Evolutionary conservation across 2,888 invertebrate species (phyloP).

Genomic region (Platynereis dumerilii): DNA sequence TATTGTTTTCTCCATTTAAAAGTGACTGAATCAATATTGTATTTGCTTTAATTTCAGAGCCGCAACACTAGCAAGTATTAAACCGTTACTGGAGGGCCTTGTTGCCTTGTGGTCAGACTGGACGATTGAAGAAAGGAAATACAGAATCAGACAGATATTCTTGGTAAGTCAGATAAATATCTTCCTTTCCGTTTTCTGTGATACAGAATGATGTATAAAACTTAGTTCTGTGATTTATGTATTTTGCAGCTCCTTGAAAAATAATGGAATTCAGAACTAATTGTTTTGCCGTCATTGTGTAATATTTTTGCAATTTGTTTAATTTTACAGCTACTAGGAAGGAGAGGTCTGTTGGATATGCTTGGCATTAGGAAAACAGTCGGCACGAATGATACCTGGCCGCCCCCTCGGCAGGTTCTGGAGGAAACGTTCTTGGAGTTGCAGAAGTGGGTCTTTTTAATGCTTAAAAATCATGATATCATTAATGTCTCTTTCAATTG

Average conservation of each 20-base stretch:
- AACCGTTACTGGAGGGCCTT: conserved; percentile 47
- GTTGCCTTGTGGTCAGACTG: conserved; percentile 45
- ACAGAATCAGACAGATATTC: conserved; percentile 48
- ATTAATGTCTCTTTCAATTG: background rate
- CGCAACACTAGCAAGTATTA: conserved; percentile 44
- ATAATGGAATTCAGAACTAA: too few relatives aligned
- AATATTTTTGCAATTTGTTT: too few relatives aligned
- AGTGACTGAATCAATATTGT: background rate
- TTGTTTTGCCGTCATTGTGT: too few relatives aligned
- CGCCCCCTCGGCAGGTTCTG: conserved; percentile 47
- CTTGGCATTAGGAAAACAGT: conserved; percentile 59
- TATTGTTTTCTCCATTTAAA: background rate
- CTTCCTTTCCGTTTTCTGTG: too few relatives aligned
- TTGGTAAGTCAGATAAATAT: too few relatives aligned
- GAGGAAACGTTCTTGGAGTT: conserved; percentile 48
- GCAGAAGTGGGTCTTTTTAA: conserved; percentile 54
- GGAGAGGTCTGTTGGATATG: conserved; percentile 56
- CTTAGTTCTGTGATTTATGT: too few relatives aligned
- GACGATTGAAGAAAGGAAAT: conserved; percentile 49
- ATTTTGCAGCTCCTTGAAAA: too few relatives aligned
- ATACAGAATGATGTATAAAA: too few relatives aligned
- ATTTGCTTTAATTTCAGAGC: conserved; percentile 33
- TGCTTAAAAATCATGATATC: too few relatives aligned
- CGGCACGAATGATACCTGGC: conserved; percentile 53
- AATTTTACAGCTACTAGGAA: conserved; percentile 45